These are phyloP conservation scores for Sebastes itinus DNA, from an alignment of 2,797 vertebrate genomes.

Conservation along the genomic window DNA sequence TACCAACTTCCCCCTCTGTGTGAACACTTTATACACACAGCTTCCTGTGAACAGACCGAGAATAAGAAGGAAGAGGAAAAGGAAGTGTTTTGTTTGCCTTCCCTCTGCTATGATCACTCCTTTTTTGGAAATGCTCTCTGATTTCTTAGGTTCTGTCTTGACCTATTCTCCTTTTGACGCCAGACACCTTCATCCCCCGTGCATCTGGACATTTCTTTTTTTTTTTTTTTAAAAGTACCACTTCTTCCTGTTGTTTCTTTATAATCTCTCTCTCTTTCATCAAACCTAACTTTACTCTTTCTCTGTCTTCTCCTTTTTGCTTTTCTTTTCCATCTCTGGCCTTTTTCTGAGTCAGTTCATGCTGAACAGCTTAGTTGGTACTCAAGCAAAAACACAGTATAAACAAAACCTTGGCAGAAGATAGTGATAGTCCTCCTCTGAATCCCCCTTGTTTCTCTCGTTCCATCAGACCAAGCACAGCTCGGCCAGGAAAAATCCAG, in stretches of 20 bases:
- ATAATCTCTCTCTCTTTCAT: background rate
- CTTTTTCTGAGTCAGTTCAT: slow-evolving; percentile 38
- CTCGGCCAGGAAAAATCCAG: slow-evolving; percentile 27
- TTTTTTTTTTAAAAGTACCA: background rate
- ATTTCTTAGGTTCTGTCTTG: slow-evolving; percentile 15
- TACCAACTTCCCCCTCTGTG: background rate
- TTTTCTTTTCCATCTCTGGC: slow-evolving; percentile 15
- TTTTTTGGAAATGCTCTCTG: slow-evolving; percentile 49
- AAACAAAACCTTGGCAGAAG: slow-evolving; percentile 59
- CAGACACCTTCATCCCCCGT: slow-evolving; percentile 12
- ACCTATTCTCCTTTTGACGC: slow-evolving; percentile 19
- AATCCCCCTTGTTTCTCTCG: slow-evolving; percentile 9
- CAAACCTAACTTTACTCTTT: background rate
- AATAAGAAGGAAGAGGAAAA: slow-evolving; percentile 29
- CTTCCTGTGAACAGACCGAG: slow-evolving; percentile 30
- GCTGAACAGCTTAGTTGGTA: slow-evolving; percentile 44
- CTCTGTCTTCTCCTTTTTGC: background rate
- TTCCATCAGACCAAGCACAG: slow-evolving; percentile 32
- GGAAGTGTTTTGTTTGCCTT: slow-evolving; percentile 40
- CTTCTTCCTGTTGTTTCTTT: background rate
- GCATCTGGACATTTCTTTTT: background rate
- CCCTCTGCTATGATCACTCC: background rate
- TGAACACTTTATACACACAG: background rate
- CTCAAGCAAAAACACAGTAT: slow-evolving; percentile 39
- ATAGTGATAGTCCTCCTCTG: slow-evolving; percentile 9